These are phyloP conservation scores for Unio pictorum DNA, from an alignment of 2,888 invertebrate species.

Conservation along the genomic window DNA sequence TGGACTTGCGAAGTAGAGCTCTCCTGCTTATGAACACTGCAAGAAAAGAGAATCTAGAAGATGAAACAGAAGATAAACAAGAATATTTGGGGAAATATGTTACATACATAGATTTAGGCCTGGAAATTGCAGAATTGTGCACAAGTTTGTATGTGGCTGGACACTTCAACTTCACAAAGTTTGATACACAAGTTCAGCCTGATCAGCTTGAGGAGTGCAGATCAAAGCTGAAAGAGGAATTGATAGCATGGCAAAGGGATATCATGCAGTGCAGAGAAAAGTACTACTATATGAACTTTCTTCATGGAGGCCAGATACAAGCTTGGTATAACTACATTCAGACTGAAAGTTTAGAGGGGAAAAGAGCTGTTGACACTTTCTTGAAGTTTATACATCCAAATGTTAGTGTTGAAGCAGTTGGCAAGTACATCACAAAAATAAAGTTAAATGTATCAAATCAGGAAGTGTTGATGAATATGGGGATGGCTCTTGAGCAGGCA, in stretches of 20 bases:
- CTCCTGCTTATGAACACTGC: slow-evolving; percentile 32
- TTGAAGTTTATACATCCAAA: too few species aligned
- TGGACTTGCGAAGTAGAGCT: slow-evolving; percentile 43
- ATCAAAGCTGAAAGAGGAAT: slow-evolving; percentile 8
- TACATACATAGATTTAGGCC: slow-evolving; percentile 8
- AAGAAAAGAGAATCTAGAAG: slow-evolving; percentile 1
- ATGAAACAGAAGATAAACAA: too few species aligned
- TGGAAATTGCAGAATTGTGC: slow-evolving; percentile 15
- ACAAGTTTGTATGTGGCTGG: slow-evolving; percentile 11
- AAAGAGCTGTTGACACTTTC: too few species aligned
- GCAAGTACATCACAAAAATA: too few species aligned
- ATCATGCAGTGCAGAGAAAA: slow-evolving; percentile 17
- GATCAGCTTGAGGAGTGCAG: too few species aligned
- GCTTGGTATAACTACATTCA: slow-evolving; percentile 21
- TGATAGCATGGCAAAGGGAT: slow-evolving; percentile 22
- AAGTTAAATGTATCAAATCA: too few species aligned
- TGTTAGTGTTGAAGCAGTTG: too few species aligned
- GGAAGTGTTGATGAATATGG: slow-evolving; percentile 7
- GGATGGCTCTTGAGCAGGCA: slow-evolving; percentile 16
- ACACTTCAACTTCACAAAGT: slow-evolving; percentile 10
- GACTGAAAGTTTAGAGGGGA: too few species aligned
- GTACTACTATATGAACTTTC: slow-evolving; percentile 34
- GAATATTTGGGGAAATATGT: slow-evolving; percentile 12
- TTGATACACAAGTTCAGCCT: neutral
- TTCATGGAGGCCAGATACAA: slow-evolving; percentile 36